Conservation (phyloP, 2,797 vertebrate genomes). For the Delichon dasypus region DNA sequence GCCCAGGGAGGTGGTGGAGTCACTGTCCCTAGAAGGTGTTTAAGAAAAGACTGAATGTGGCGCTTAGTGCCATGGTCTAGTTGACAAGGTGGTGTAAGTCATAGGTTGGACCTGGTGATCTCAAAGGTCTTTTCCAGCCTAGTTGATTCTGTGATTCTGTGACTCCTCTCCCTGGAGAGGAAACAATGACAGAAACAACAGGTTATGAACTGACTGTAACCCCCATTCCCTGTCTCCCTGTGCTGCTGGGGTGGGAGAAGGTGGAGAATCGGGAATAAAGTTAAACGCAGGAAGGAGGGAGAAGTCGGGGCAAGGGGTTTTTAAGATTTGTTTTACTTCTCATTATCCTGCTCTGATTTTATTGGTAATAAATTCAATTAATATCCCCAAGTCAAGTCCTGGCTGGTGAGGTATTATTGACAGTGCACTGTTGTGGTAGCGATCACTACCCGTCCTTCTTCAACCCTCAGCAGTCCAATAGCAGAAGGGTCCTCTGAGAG, state of each 20-base stretch:
- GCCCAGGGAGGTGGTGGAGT: no score
- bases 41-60: no score
- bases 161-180: no score
- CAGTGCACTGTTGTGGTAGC: neutral
- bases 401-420: neutral
- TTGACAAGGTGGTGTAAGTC: no score
- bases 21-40: no score
- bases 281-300: neutral
- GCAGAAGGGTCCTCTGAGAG: neutral
- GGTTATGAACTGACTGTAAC: neutral
- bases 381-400: neutral
- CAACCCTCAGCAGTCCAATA: neutral
- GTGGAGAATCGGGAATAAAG: neutral
- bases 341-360: neutral
- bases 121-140: no score
- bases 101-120: no score
- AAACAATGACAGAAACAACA: no score
- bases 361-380: neutral
- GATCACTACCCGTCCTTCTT: neutral
- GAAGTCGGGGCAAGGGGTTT: neutral
- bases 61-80: no score
- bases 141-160: no score
- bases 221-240: neutral
- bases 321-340: neutral
- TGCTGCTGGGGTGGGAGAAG: neutral